phyloP scores from a whole-genome alignment of 1,140 invertebrate genomes.

The Conus betulinus region DNA sequence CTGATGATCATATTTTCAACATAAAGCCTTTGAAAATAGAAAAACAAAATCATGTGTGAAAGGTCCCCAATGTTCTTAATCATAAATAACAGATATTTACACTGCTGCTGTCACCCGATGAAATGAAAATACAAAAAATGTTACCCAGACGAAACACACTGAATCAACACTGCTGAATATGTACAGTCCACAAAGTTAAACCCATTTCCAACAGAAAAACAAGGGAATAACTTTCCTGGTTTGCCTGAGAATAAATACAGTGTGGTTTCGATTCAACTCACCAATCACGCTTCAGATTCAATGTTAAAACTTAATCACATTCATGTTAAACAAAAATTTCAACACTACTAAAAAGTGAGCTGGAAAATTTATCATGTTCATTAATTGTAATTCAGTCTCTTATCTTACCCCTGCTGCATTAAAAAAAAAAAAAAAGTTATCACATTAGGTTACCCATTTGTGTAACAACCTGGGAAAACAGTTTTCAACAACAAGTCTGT shows the following conservation, averaged over 20 bases:
- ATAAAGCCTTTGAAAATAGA: too few species aligned
- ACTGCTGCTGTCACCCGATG: background rate
- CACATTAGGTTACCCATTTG: background rate
- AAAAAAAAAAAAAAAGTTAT: background rate
- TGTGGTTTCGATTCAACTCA: background rate
- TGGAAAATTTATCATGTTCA: background rate
- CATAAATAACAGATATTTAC: conserved; percentile 7
- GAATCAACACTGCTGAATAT: background rate
- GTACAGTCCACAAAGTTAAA: background rate
- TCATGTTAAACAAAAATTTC: background rate
- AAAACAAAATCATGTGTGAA: background rate
- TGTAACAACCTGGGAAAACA: background rate
- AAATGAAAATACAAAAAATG: background rate
- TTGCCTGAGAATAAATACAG: background rate
- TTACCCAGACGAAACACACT: background rate
- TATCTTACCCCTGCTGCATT: background rate
- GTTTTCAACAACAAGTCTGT: background rate
- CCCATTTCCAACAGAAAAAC: conserved; percentile 2
- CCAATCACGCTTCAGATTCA: background rate
- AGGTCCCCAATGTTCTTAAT: background rate
- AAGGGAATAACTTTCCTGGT: background rate
- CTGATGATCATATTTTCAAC: too few species aligned
- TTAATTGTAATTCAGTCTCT: background rate
- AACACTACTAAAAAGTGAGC: background rate
- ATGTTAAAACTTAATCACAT: background rate